Evolutionary conservation across 2,113 vertebrate genomes (phyloP).

Genomic region (Sarotherodon lohbergeri): DNA sequence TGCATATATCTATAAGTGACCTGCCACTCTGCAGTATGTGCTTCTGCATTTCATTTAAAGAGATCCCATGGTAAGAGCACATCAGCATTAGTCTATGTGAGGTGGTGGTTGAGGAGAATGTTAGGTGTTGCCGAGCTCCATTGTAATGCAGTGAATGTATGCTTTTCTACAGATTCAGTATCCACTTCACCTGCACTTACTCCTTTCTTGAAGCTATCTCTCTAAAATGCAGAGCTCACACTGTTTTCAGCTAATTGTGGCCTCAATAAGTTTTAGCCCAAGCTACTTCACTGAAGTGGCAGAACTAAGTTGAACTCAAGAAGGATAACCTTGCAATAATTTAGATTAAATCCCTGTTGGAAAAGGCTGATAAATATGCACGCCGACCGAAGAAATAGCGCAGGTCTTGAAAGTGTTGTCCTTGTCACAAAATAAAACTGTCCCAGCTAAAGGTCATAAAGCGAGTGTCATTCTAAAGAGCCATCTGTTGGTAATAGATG

Average conservation of each 20-base stretch:
- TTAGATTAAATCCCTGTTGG: constrained; percentile 22
- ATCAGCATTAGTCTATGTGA: not conserved
- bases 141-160: not conserved
- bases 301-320: not conserved
- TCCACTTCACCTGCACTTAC: not conserved
- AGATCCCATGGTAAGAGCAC: not conserved
- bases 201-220: not conserved
- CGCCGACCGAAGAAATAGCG: constrained; percentile 1
- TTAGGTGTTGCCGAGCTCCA: not conserved
- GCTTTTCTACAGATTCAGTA: not conserved
- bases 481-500: constrained; percentile 60
- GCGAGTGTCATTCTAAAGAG: constrained; percentile 49
- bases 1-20: too few species aligned
- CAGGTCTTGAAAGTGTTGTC: constrained; percentile 36
- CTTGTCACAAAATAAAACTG: constrained; percentile 51
- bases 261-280: not conserved
- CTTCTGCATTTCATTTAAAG: not conserved
- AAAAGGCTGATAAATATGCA: constrained; percentile 50
- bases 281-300: not conserved
- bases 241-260: not conserved
- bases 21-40: not conserved
- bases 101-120: not conserved
- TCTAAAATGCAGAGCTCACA: not conserved
- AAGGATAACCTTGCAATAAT: constrained; percentile 40
- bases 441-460: constrained; percentile 44